These are phyloP conservation scores for Vireo altiloquus DNA, from an alignment of 2,113 vertebrate species.

Conservation along the genomic window DNA sequence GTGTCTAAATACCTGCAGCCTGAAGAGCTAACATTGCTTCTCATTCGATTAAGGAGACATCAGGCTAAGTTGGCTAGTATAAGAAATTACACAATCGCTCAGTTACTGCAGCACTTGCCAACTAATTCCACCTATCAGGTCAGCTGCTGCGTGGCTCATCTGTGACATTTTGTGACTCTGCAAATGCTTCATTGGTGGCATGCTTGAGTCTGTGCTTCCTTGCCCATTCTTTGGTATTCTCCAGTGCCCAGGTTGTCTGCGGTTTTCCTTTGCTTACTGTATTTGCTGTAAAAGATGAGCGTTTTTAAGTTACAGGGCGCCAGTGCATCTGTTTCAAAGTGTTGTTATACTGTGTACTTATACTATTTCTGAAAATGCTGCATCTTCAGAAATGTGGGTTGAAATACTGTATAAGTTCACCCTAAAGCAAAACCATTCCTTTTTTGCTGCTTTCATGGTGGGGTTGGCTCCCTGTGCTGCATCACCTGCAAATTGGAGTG, in stretches of 20 bases:
- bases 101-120: conserved; percentile 90
- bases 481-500: conserved; percentile 4
- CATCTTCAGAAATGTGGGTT: conserved; percentile 45
- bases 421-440: conserved; percentile 44
- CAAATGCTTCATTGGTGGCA: conserved; percentile 50
- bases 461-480: conserved; percentile 20
- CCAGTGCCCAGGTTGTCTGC: not conserved
- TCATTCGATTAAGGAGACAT: conserved; percentile 95
- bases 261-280: conserved; percentile 41
- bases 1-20: conserved; percentile 86
- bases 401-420: not conserved
- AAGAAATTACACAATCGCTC: conserved; percentile 85
- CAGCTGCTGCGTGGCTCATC: conserved; percentile 77
- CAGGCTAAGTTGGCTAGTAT: conserved; percentile 94
- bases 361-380: conserved; percentile 58
- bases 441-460: conserved; percentile 36
- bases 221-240: conserved; percentile 43
- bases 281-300: conserved; percentile 8
- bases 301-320: not conserved
- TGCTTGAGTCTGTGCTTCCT: conserved; percentile 62
- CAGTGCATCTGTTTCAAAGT: not conserved
- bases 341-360: not conserved
- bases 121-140: conserved; percentile 89
- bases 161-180: conserved; percentile 62
- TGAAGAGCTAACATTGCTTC: conserved; percentile 96